Evolutionary conservation across 2,797 vertebrate genomes (phyloP), one percentile per base, ranked within the genome.

Genomic region (Crypturellus tataupa): DNA sequence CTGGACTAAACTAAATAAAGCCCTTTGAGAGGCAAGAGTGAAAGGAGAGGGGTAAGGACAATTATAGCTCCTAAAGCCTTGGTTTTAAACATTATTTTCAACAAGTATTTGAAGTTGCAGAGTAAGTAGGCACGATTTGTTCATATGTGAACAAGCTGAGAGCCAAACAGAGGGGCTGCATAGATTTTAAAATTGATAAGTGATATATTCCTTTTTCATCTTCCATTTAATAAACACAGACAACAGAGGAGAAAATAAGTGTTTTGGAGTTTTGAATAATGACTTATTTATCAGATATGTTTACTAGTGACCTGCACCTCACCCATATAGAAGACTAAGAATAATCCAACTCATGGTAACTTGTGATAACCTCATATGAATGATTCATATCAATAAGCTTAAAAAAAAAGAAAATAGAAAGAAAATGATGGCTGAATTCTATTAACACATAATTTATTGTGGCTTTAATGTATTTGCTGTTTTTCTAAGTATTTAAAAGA

Each of bases 1-100:
- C n/a, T 0, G 0, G 21, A 3, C 3, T 78, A 73, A 70, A 4
- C 4, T 49, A 72, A 72, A 39, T 49, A 72, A 72, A 39, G 51
- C 3, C 35, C 23, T 20, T 3, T 55, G 37, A 39, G 84, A 78
- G 33, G 39, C 37, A 63, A 20, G 7, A 58, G 3, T 6, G 40
- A 23, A 12, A 47, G 37, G 5, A 55, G 17, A 56, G 69, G 9
- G 6, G 2, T 35, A 51, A 69, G n/a, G 19, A 80, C 8, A 73
- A 58, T 53, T 81, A n/a, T 18, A 90, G 56, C 10, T 79, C 40
- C 64, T 29, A 84, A 87, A 63, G 64, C 13, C 13, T 86, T 49
- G 18, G 7, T 16, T 89, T 82, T 71, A 33, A 46, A 31, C 1
- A 31, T 6, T 4, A 7, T 35, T 18, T 37, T 44, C 33, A 78